Conservation (phyloP, 2,797 vertebrate genomes). For the Eutrigla gurnardus region DNA sequence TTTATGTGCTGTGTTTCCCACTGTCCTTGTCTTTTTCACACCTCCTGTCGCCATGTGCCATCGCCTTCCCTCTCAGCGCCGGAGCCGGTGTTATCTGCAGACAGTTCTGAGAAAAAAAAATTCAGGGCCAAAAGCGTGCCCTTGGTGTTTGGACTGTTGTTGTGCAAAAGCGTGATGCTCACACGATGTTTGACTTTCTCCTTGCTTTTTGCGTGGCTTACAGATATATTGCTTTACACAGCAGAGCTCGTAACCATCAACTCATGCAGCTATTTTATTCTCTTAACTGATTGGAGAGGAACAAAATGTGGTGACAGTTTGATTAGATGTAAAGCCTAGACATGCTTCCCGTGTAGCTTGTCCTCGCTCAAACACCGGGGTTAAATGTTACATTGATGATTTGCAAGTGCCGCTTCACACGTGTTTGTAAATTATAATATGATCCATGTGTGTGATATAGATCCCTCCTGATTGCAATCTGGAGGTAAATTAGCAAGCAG, state of each 20-base stretch:
- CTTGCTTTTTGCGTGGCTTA: constrained; percentile 21
- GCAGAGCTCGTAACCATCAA: constrained; percentile 12
- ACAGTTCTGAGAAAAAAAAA: constrained; percentile 54
- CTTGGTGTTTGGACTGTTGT: constrained; percentile 53
- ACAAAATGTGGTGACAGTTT: constrained; percentile 9
- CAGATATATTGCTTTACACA: constrained; percentile 17
- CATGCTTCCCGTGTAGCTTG: not conserved
- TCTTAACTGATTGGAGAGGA: constrained; percentile 15
- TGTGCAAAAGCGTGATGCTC: constrained; percentile 24
- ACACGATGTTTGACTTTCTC: constrained; percentile 25
- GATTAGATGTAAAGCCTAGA: constrained; percentile 23
- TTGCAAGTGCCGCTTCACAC: constrained; percentile 5
- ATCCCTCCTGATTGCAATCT: constrained; percentile 30
- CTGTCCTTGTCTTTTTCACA: constrained; percentile 77
- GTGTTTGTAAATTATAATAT: constrained; percentile 22
- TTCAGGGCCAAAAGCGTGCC: constrained; percentile 49
- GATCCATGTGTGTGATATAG: constrained; percentile 23
- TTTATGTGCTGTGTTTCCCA: constrained; percentile 69
- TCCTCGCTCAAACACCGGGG: constrained; percentile 5
- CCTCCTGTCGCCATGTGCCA: constrained; percentile 66
- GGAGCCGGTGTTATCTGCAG: constrained; percentile 68
- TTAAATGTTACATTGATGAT: constrained; percentile 26
- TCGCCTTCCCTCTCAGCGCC: constrained; percentile 50
- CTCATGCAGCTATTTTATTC: constrained; percentile 17
- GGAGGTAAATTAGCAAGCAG: constrained; percentile 59